phyloP scores from a whole-genome alignment of 2,888 invertebrate genomes.

The Pseudococcus longispinus region DNA sequence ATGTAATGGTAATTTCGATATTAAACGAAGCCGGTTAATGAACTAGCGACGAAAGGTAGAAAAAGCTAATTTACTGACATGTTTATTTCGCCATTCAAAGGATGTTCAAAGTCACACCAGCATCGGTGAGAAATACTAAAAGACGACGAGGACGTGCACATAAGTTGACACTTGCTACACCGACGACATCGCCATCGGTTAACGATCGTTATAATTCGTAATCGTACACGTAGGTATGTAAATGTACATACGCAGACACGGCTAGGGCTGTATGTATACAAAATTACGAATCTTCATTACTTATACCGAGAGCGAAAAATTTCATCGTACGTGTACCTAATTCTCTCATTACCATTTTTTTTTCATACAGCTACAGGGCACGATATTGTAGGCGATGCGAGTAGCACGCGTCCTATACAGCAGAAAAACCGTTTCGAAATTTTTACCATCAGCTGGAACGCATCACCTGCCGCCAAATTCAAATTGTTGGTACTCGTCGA shows the following conservation, averaged over 20 bases:
- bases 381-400: not conserved
- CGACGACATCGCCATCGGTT: not conserved
- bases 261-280: no score
- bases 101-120: not conserved
- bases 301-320: not conserved
- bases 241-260: not conserved
- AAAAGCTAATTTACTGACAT: constrained; percentile 23
- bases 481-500: not conserved
- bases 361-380: not conserved
- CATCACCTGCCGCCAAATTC: constrained; percentile 28
- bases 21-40: constrained; percentile 30
- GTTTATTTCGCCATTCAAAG: constrained; percentile 14
- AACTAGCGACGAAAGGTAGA: constrained; percentile 43
- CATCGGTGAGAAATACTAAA: not conserved
- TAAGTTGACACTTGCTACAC: not conserved
- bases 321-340: constrained; percentile 20
- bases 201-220: not conserved
- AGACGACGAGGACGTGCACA: not conserved
- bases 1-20: not conserved
- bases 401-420: not conserved
- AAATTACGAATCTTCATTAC: not conserved
- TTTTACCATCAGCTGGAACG: constrained; percentile 41
- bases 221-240: not conserved
- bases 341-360: constrained; percentile 35
- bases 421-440: constrained; percentile 36